phyloP scores from a whole-genome alignment of 92 coral and sea anemone species.

The Porites divaricata region DNA sequence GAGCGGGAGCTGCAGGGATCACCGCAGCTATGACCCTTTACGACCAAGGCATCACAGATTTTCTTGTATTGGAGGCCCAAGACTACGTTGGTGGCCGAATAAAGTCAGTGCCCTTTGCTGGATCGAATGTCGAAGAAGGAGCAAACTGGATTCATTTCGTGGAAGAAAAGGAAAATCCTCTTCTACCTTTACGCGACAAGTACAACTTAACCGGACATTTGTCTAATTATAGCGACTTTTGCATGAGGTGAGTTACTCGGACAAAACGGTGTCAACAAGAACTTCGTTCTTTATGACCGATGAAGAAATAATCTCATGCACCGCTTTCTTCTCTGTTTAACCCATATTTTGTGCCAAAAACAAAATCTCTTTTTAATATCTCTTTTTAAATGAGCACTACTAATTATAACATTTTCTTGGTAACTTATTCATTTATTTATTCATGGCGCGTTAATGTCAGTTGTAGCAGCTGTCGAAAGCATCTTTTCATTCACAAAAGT shows the following conservation, averaged over 20 bases:
- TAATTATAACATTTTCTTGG: no score
- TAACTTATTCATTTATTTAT: no score
- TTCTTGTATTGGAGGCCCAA: slow-evolving; percentile 61
- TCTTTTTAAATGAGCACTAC: no score
- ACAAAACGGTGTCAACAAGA: neutral
- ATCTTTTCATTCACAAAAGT: no score
- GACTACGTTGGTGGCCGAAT: slow-evolving; percentile 64
- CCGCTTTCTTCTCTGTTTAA: no score
- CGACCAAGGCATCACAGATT: slow-evolving; percentile 46
- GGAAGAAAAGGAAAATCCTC: slow-evolving; percentile 40
- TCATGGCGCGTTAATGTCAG: no score
- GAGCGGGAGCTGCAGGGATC: slow-evolving; percentile 65
- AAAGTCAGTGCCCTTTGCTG: slow-evolving; percentile 38
- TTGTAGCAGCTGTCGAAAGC: no score
- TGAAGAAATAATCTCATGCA: neutral
- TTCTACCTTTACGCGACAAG: neutral
- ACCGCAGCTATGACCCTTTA: slow-evolving; percentile 58
- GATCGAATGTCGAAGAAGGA: slow-evolving; percentile 55
- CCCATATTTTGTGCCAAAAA: no score
- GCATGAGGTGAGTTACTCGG: slow-evolving; percentile 6
- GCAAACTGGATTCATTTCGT: slow-evolving; percentile 68
- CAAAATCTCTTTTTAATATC: no score
- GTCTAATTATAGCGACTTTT: neutral
- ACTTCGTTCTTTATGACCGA: neutral
- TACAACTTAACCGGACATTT: neutral